Percentiles rank a stretch among this genome's conserved stretches.
Evolutionary conservation across 1,140 invertebrate genomes (phyloP).

Genomic region (Bombyx mandarina): DNA sequence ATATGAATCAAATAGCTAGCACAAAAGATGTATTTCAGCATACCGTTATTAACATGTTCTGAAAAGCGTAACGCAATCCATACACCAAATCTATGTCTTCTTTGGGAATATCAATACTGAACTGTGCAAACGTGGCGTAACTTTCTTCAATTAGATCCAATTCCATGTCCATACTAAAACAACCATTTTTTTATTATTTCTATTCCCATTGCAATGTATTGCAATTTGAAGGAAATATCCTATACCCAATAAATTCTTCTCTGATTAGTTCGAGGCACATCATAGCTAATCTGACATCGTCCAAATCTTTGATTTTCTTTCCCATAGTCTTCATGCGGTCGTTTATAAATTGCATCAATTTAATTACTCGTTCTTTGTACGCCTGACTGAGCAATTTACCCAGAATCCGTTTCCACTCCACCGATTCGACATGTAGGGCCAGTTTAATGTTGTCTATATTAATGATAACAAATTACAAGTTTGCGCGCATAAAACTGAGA

Average conservation of each 20-base stretch:
- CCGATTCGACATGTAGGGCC: conserved; percentile 74
- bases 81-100: conserved; percentile 87
- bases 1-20: not conserved
- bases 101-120: conserved; percentile 79
- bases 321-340: conserved; percentile 77
- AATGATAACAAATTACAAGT: not conserved
- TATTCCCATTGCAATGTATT: not conserved
- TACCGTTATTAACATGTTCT: conserved; percentile 81
- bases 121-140: conserved; percentile 80
- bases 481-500: too few species aligned
- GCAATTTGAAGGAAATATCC: conserved; percentile 1
- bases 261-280: conserved; percentile 81
- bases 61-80: conserved; percentile 82
- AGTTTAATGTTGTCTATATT: conserved; percentile 78
- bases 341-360: conserved; percentile 79
- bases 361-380: conserved; percentile 76
- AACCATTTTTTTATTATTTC: conserved; percentile 1
- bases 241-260: conserved; percentile 77
- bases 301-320: conserved; percentile 79
- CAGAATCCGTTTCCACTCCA: conserved; percentile 77
- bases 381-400: conserved; percentile 73
- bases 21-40: conserved; percentile 11
- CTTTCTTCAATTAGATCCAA: conserved; percentile 84
- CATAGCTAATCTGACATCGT: conserved; percentile 83
- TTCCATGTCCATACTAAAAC: conserved; percentile 79